phyloP scores from a whole-genome alignment of 35 echinoderm and acorn worm species.

The Strongylocentrotus purpuratus region DNA sequence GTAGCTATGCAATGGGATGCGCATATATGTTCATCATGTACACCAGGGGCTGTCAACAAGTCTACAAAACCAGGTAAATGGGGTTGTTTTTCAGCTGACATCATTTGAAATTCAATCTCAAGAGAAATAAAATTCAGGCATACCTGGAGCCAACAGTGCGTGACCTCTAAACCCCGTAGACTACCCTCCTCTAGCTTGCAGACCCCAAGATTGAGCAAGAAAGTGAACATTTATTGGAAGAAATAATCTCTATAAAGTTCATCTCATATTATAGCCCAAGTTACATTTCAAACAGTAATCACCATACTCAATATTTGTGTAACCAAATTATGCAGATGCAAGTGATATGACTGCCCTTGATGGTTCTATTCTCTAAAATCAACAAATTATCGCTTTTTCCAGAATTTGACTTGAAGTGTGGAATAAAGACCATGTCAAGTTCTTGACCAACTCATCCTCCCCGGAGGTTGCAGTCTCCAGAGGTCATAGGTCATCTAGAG shows the following conservation, averaged over 20 bases:
- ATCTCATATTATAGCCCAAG: not conserved
- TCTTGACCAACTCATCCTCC: not conserved
- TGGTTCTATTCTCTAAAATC: no score
- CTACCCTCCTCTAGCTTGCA: not conserved
- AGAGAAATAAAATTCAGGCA: constrained; percentile 21
- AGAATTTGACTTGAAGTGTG: not conserved
- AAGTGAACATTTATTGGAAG: not conserved
- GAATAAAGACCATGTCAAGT: not conserved
- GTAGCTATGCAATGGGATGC: no score
- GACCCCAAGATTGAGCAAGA: not conserved
- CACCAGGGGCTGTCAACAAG: constrained; percentile 19
- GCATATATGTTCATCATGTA: not conserved
- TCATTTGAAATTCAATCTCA: constrained; percentile 32
- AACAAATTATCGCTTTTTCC: no score
- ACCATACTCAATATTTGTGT: no score
- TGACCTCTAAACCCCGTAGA: not conserved
- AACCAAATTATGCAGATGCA: no score
- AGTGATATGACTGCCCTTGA: no score
- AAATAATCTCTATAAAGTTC: not conserved
- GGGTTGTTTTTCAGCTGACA: constrained; percentile 41
- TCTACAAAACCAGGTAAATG: not conserved
- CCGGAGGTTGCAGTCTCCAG: not conserved
- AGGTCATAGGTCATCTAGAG: not conserved
- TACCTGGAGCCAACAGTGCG: constrained; percentile 10
- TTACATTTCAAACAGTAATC: no score